These are phyloP conservation scores for Blera fallax DNA, from an alignment of 2,888 invertebrate species.

Conservation along the genomic window DNA sequence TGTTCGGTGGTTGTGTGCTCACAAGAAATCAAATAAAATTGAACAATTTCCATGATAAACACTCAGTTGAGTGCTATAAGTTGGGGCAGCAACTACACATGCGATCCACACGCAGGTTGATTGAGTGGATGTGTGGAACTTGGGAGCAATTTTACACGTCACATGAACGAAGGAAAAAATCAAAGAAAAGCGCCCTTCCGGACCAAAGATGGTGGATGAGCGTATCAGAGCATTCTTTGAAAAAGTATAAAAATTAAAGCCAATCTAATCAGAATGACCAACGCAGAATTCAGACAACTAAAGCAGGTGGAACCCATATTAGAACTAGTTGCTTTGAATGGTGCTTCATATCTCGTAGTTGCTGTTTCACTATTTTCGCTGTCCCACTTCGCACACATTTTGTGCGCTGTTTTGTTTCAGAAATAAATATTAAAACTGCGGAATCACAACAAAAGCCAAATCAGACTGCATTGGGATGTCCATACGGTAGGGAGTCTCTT, in stretches of 20 bases:
- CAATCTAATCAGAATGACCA: constrained; percentile 17
- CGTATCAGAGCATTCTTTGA: not conserved
- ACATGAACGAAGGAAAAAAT: not conserved
- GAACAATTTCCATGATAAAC: constrained; percentile 69
- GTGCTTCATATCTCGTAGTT: not conserved
- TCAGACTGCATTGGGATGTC: constrained; percentile 62
- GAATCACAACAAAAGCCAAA: constrained; percentile 64
- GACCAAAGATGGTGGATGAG: not conserved
- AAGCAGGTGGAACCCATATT: constrained; percentile 45
- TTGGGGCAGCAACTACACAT: constrained; percentile 68
- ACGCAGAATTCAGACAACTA: not conserved
- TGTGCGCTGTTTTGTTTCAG: constrained; percentile 34
- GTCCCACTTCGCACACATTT: constrained; percentile 7
- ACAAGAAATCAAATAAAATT: constrained; percentile 72
- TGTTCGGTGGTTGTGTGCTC: constrained; percentile 55
- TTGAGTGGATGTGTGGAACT: constrained; percentile 38
- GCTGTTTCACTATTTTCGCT: constrained; percentile 30
- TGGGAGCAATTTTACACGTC: not conserved
- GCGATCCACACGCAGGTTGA: constrained; percentile 57
- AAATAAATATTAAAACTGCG: constrained; percentile 57
- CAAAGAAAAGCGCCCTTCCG: not conserved
- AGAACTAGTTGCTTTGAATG: constrained; percentile 20
- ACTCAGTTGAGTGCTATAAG: constrained; percentile 69
- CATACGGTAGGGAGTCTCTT: constrained; percentile 53
- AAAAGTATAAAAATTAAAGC: not conserved